These are phyloP conservation scores for Rhamnusium bicolor DNA, from an alignment of 2,888 invertebrate species.

Conservation along the genomic window DNA sequence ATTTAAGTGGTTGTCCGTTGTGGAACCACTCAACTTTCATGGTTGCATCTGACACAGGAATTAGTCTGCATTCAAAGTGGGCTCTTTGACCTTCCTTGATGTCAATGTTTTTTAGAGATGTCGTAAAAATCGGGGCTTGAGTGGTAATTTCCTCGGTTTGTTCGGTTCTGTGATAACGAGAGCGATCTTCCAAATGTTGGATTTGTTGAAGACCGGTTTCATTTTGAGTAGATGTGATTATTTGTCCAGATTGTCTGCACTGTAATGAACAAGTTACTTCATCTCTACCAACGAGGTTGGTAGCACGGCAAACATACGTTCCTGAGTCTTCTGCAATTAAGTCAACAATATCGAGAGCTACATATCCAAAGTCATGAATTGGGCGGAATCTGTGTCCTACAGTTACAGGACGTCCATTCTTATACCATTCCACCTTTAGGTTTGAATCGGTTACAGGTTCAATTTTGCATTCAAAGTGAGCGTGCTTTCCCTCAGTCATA, in stretches of 20 bases:
- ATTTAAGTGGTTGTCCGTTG: constrained; percentile 90
- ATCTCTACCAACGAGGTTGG: constrained; percentile 91
- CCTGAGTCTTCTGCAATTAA: constrained; percentile 97
- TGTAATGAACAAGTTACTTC: constrained; percentile 84
- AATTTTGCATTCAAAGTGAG: constrained; percentile 97
- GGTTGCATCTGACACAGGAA: constrained; percentile 93
- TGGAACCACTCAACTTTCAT: constrained; percentile 98
- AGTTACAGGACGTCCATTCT: constrained; percentile 94
- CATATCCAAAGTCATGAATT: constrained; percentile 98
- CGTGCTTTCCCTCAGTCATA: constrained; percentile 91
- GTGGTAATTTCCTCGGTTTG: constrained; percentile 87
- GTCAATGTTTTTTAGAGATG: constrained; percentile 91
- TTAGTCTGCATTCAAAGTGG: constrained; percentile 94
- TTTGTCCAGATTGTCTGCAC: constrained; percentile 85
- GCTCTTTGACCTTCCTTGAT: constrained; percentile 96
- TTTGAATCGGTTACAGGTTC: constrained; percentile 98
- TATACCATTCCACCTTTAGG: constrained; percentile 97
- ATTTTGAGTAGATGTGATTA: constrained; percentile 89
- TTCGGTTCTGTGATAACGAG: constrained; percentile 83
- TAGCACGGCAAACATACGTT: constrained; percentile 93
- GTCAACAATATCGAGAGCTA: constrained; percentile 96
- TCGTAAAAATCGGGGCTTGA: constrained; percentile 94
- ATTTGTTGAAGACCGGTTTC: constrained; percentile 92
- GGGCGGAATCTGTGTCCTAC: constrained; percentile 96
- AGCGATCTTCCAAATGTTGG: constrained; percentile 89